Base-by-base conservation (phyloP, 2,888 invertebrate species). In the Erebia aethiops region DNA sequence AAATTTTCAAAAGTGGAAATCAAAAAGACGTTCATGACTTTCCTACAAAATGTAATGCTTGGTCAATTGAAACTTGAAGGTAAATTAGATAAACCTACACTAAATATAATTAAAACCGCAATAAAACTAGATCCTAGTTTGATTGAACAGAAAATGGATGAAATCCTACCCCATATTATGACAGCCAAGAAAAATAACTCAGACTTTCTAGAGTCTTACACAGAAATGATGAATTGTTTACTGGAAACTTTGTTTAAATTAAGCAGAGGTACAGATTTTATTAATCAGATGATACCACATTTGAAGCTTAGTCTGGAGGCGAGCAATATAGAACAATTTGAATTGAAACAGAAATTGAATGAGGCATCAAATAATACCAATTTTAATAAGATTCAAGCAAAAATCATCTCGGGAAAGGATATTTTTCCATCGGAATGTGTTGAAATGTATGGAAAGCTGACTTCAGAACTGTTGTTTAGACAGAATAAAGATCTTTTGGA, bases 391-490 rank as follows among this genome's bases (percentile, higher is more conserved):
- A 70, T 86, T 0, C 81, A 76, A 68, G 83, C 71, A 69, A 92
- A 91, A 82, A 80, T 90, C 41, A 81, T 92, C n/a, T 83, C 78
- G 1, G 87, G 86, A 1, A 74, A 75, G 70, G 92, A 93, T 77
- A 71, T 94, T 13, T 86, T 94, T 71, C 92, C 93, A 1, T 54
- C 79, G 56, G 83, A 87, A 71, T 88, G 91, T 82, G 78, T 90
- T 0, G 82, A 87, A 66, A 75, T 81, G 16, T 94, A 88, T 81
- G 94, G 93, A 2, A 90, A 84, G 71, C 77, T 90, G 68, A 90
- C 90, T 5, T 88, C 89, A 0, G 92, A 93, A 71, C 77, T 94
- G 43, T 88, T 93, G 90, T 93, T 92, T 52, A 86, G 93, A 69
- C 93, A 93, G 73, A 92, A 88, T 77, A 89, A 87, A 54, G 92